These are phyloP conservation scores for Aphaenogaster rudis DNA, from an alignment of 1,140 invertebrate species.

Conservation along the genomic window DNA sequence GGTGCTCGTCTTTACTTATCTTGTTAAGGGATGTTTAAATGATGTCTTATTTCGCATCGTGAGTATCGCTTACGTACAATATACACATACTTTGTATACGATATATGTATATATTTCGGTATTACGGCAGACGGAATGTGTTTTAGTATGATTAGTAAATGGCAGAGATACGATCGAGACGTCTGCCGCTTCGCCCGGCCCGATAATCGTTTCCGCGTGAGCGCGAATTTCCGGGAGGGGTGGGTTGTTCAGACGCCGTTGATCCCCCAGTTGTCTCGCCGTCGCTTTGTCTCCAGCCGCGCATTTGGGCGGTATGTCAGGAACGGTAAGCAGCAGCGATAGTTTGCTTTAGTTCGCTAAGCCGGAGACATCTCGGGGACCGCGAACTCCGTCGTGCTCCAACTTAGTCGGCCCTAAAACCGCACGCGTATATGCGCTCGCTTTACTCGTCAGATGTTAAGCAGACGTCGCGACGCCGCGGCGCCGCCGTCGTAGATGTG, in stretches of 20 bases:
- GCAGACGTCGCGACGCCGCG: constrained; percentile 39
- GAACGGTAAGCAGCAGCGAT: constrained; percentile 79
- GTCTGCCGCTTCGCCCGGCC: constrained; percentile 23
- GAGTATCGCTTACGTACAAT: background rate
- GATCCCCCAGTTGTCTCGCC: constrained; percentile 68
- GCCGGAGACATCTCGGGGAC: constrained; percentile 71
- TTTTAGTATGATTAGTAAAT: constrained; percentile 23
- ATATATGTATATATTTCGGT: background rate
- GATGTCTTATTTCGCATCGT: background rate
- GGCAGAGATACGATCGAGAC: constrained; percentile 15
- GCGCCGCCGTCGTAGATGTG: background rate
- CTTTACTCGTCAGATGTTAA: constrained; percentile 57
- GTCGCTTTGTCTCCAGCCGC: constrained; percentile 67
- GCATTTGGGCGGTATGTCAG: constrained; percentile 76
- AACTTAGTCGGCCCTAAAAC: constrained; percentile 72
- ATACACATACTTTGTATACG: background rate
- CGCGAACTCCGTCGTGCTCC: constrained; percentile 68
- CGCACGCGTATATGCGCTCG: constrained; percentile 50
- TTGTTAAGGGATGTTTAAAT: background rate
- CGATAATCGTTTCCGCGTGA: constrained; percentile 45
- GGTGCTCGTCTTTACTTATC: too few species aligned
- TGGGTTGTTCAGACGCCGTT: constrained; percentile 48
- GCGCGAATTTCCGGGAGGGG: constrained; percentile 12
- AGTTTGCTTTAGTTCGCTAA: constrained; percentile 82
- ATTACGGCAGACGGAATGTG: background rate